Evolutionary conservation across 2,797 vertebrate genomes (phyloP).

Genomic region (Chromis chromis): DNA sequence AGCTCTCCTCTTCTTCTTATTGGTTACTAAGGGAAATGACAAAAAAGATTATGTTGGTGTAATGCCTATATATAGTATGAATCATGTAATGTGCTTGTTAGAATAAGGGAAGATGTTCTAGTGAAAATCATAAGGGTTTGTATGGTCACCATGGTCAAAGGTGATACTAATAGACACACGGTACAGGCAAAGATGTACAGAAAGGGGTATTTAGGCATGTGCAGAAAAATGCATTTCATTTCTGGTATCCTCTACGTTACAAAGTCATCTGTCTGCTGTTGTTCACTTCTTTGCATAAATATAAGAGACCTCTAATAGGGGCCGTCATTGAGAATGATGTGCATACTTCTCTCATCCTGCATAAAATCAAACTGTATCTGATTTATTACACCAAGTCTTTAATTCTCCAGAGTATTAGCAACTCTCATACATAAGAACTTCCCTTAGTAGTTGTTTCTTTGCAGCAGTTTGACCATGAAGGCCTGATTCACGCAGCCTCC

Average conservation of each 20-base stretch:
- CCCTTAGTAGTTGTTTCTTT: not conserved
- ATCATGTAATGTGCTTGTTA: no score
- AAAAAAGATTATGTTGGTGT: no score
- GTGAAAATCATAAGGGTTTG: no score
- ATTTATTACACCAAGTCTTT: not conserved
- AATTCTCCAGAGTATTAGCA: not conserved
- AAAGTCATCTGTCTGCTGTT: not conserved
- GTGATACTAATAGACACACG: no score
- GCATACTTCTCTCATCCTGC: not conserved
- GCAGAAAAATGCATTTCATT: no score
- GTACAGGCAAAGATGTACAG: no score
- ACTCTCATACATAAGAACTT: not conserved
- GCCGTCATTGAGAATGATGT: not conserved
- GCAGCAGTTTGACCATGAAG: constrained; percentile 3
- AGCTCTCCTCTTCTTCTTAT: not conserved
- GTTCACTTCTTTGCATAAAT: not conserved
- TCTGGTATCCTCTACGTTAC: not conserved
- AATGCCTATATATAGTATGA: no score
- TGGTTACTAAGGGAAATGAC: no score
- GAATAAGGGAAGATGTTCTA: no score
- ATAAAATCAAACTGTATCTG: not conserved
- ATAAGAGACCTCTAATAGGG: not conserved
- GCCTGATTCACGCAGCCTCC: constrained; percentile 8
- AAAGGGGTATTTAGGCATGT: no score
- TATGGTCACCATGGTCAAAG: no score